phyloP scores from a whole-genome alignment of 2,113 vertebrate genomes.

The Python bivittatus region DNA sequence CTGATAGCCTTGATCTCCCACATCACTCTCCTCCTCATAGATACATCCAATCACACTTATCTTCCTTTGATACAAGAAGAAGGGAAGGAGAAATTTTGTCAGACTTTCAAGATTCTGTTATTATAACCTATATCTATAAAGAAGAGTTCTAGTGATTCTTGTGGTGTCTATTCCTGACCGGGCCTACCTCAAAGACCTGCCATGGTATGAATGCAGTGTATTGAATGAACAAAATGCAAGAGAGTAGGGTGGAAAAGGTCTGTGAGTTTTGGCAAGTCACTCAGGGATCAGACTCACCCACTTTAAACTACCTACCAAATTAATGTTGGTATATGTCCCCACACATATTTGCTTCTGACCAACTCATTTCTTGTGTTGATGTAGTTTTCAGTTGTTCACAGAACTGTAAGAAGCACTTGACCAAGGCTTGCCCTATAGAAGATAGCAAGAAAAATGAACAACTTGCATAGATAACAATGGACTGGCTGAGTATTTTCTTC shows the following conservation, averaged over 20 bases:
- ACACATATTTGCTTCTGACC: background rate
- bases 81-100: background rate
- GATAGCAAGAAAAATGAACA: background rate
- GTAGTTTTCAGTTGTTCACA: background rate
- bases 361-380: background rate
- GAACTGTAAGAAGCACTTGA: background rate
- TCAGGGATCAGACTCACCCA: background rate
- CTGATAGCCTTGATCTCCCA: no score
- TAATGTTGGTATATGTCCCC: background rate
- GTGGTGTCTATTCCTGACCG: background rate
- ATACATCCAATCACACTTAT: no score
- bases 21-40: no score
- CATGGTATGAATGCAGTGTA: background rate
- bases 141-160: background rate
- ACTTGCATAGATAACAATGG: background rate
- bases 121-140: background rate
- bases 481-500: background rate
- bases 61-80: background rate
- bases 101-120: background rate
- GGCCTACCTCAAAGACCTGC: background rate
- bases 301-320: background rate
- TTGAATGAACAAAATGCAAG: background rate
- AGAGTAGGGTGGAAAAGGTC: background rate
- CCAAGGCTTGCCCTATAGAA: background rate
- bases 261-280: background rate